A percentile compares a stretch with the other conserved stretches of the same genome.
phyloP scores from a whole-genome alignment of 1,140 invertebrate genomes.

The Psix sp. region DNA sequence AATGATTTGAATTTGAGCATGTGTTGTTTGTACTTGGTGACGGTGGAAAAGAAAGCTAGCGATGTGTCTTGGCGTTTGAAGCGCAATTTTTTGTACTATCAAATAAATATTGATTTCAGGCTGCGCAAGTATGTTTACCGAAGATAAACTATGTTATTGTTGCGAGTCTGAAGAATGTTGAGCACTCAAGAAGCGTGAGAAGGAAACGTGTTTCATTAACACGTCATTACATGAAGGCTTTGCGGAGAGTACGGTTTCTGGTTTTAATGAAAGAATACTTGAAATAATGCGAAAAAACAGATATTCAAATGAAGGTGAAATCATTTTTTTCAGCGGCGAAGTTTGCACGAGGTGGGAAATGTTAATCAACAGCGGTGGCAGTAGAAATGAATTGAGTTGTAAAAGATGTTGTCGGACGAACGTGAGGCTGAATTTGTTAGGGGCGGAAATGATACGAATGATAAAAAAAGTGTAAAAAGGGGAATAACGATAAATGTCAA shows the following conservation, averaged over 20 bases:
- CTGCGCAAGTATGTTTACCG: slow-evolving; percentile 34
- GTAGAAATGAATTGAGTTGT: too few relatives aligned
- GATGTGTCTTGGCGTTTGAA: slow-evolving; percentile 15
- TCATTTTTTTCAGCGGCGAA: too few relatives aligned
- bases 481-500: too few relatives aligned
- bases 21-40: slow-evolving; percentile 41
- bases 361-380: too few relatives aligned
- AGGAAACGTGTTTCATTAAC: slow-evolving; percentile 47
- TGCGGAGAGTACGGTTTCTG: not conserved
- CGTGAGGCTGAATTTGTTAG: too few relatives aligned
- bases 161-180: slow-evolving; percentile 26
- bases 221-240: slow-evolving; percentile 2
- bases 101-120: slow-evolving; percentile 61
- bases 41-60: slow-evolving; percentile 16
- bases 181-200: slow-evolving; percentile 42
- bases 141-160: slow-evolving; percentile 51
- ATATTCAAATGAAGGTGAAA: too few relatives aligned
- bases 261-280: too few relatives aligned
- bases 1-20: slow-evolving; percentile 59
- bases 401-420: too few relatives aligned
- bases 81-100: slow-evolving; percentile 25
- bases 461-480: too few relatives aligned
- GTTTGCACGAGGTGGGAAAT: too few relatives aligned
- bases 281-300: too few relatives aligned
- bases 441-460: too few relatives aligned